Evolutionary conservation across 2,797 vertebrate species (phyloP), one percentile per base, ranked within the genome.

Genomic region (Tangara arthus): DNA sequence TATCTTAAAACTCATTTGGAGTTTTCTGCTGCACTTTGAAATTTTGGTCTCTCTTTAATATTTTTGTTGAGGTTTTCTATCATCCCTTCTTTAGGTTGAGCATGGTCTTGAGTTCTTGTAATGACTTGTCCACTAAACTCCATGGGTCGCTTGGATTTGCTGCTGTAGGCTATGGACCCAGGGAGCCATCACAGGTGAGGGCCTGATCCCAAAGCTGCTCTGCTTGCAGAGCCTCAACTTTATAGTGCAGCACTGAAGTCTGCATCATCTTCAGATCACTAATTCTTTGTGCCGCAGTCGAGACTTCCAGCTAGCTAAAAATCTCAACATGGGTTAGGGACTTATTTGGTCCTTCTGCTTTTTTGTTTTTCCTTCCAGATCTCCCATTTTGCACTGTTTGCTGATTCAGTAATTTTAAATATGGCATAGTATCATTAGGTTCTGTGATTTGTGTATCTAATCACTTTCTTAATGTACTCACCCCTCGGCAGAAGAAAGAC

Each of bases 111-210:
- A 8, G 12, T 11, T 80, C 15, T 89, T 32, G 7, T 17, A 27
- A 28, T 41, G 42, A 20, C 32, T 65, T 55, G 18, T 55, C 30
- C 2, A 0, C 28, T 44, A 4, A 22, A 13, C n/a, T 47, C 4
- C 15, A 3, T 9, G 0, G 0, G 15, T 71, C 10, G 1, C 26
- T 57, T 64, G 71, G 32, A 8, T 57, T 77, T 72, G 28, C 46
- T 57, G 34, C 35, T 1, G 0, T 3, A 6, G 41, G n/a, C 46
- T 66, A 0, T 5, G 12, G 68, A 64, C 23, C 26, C 34, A 24
- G 44, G 39, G 75, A 79, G 24, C n/a, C 19, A 32, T 12, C 63
- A 2, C 17, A 64, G 52, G 72, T n/a, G 19, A 57, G 27, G 42
- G 32, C 79, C 56, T 73, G 50, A 75, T 95, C 60, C 82, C 66